Base-by-base conservation (phyloP, 2,888 invertebrate genomes). In the Melieria omissa region DNA sequence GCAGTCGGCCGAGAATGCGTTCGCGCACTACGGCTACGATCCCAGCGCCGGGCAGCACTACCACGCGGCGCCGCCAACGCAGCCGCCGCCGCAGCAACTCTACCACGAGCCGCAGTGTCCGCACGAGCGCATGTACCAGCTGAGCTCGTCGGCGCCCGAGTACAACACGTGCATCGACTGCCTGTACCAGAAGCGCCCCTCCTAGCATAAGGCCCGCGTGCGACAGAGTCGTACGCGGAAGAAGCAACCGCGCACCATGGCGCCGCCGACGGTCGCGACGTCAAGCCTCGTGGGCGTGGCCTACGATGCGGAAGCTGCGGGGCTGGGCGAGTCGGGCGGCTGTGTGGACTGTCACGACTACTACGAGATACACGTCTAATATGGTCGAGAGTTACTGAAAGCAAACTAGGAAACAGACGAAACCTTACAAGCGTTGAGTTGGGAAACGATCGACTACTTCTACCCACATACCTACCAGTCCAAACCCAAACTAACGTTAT, bases 131-230 rank as follows among this genome's bases (percentile, higher is more conserved):
- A 79, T 67, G 71, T 80, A 88, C 88, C 80, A 82, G 73, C 70
- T 84, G 16, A 84, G 84, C 77, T 84, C 84, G 10, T 84, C 84
- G 54, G 88, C 89, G 12, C 90, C 92, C 70, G 92, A 92, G 76
- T 90, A 91, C 72, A 91, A 92, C 62, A 92, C 92, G 44, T 93
- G 93, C 87, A 92, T 92, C 78, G 92, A 93, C 82, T 93, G 93
- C 82, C 90, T 92, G 85, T 89, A 92, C 58, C 91, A 92, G 72
- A 89, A 88, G 78, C 89, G 90, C 86, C 88, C 88, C 78, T 90
- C 90, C 89, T 91, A 91, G 90, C 91, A 91, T 88, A 91, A 89
- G 89, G 89, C 89, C 88, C 87, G 88, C 85, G 87, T 86, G 81
- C 88, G 86, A 78, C 90, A 88, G 88, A 90, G 90, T 88, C 90